Evolutionary conservation across 2,797 vertebrate genomes (phyloP).

Genomic region (Chromis chromis): DNA sequence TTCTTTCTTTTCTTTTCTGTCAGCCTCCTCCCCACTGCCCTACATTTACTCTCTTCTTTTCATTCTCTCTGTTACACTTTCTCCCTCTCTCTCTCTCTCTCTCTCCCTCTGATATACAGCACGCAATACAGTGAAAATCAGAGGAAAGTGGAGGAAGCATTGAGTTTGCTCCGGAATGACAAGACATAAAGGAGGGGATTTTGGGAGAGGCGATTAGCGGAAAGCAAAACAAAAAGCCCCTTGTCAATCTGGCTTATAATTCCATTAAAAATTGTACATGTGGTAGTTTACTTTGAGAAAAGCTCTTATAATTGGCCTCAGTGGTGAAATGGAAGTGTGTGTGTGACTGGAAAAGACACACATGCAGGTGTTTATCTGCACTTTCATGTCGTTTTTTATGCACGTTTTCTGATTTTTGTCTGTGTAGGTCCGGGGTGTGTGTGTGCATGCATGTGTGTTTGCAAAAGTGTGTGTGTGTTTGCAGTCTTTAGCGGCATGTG

Average conservation of each 20-base stretch:
- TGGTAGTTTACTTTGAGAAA: constrained; percentile 59
- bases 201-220: constrained; percentile 66
- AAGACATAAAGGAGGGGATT: constrained; percentile 65
- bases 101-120: constrained; percentile 27
- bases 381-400: constrained; percentile 4
- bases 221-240: constrained; percentile 69
- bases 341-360: constrained; percentile 5
- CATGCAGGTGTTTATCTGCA: constrained; percentile 22
- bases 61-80: constrained; percentile 47
- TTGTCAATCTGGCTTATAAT: constrained; percentile 82
- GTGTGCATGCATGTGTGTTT: background rate
- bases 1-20: constrained; percentile 49
- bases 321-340: constrained; percentile 17
- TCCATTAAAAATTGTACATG: constrained; percentile 69
- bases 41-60: constrained; percentile 71
- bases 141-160: constrained; percentile 57
- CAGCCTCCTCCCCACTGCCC: constrained; percentile 70
- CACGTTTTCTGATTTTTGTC: background rate
- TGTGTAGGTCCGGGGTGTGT: background rate
- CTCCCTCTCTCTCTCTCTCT: background rate
- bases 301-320: constrained; percentile 61
- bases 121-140: constrained; percentile 41
- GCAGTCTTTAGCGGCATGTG: constrained; percentile 6
- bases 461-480: constrained; percentile 6
- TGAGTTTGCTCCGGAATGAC: constrained; percentile 53